Conservation (phyloP, 2,113 vertebrate genomes). For the Ageneiosus marmoratus region DNA sequence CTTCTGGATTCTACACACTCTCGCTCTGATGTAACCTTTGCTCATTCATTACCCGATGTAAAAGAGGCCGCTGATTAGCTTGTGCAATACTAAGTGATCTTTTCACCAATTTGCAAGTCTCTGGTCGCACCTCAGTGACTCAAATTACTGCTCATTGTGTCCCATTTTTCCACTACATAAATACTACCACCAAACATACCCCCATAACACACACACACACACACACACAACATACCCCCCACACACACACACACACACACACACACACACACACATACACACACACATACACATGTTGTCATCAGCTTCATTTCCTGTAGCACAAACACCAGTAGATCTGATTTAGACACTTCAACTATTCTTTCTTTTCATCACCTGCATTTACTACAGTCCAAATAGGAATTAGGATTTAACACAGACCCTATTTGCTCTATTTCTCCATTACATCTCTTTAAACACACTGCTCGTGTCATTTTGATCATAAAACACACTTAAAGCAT, state of each 20-base stretch:
- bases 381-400: background rate
- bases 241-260: slow-evolving; percentile 23
- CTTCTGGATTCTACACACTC: slow-evolving; percentile 18
- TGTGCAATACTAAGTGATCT: slow-evolving; percentile 72
- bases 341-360: slow-evolving; percentile 1
- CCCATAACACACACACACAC: background rate
- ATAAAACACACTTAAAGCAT: slow-evolving; percentile 4
- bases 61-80: slow-evolving; percentile 62
- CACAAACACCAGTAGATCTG: slow-evolving; percentile 12
- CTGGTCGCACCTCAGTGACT: slow-evolving; percentile 33
- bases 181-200: slow-evolving; percentile 11
- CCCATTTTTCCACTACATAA: slow-evolving; percentile 30
- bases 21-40: slow-evolving; percentile 73
- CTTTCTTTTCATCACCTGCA: background rate
- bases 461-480: background rate
- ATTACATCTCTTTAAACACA: background rate
- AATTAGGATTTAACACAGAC: background rate
- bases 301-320: slow-evolving; percentile 13
- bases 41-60: slow-evolving; percentile 63
- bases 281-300: background rate
- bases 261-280: slow-evolving; percentile 28
- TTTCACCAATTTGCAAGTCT: slow-evolving; percentile 64
- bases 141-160: slow-evolving; percentile 60
- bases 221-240: slow-evolving; percentile 12
- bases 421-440: background rate